A percentile compares a stretch with the other conserved stretches of the same genome.
Conservation (phyloP, 2,888 invertebrate genomes). For the Cepaea hortensis region DNA sequence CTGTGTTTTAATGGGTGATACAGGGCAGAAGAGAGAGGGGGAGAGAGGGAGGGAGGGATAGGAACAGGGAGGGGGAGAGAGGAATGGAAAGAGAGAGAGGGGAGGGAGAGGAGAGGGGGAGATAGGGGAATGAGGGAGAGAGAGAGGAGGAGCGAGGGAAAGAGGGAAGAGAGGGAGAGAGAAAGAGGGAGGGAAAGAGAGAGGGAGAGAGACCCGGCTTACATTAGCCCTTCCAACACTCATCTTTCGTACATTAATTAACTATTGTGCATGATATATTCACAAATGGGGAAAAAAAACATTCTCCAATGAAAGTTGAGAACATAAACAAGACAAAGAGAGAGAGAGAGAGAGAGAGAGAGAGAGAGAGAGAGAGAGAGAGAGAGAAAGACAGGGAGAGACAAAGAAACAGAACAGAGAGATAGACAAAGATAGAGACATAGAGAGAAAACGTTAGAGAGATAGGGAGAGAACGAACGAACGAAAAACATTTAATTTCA, state of each 20-base stretch:
- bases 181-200: no score
- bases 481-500: not conserved
- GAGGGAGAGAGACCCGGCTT: not conserved
- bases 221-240: no score
- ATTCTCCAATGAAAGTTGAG: no score
- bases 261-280: no score
- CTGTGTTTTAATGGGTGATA: not conserved
- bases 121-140: not conserved
- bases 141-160: not conserved
- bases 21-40: not conserved
- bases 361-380: not conserved
- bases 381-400: not conserved
- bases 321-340: no score
- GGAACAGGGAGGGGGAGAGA: not conserved
- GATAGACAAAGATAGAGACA: not conserved
- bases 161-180: not conserved
- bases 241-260: no score
- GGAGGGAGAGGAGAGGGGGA: no score
- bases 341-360: no score
- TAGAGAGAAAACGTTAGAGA: not conserved
- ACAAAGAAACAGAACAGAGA: conserved; percentile 15
- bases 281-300: no score
- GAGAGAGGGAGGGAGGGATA: not conserved
- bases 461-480: not conserved
- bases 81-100: no score